These are phyloP conservation scores for Thecophora atra DNA, from an alignment of 2,888 invertebrate species.

Conservation along the genomic window DNA sequence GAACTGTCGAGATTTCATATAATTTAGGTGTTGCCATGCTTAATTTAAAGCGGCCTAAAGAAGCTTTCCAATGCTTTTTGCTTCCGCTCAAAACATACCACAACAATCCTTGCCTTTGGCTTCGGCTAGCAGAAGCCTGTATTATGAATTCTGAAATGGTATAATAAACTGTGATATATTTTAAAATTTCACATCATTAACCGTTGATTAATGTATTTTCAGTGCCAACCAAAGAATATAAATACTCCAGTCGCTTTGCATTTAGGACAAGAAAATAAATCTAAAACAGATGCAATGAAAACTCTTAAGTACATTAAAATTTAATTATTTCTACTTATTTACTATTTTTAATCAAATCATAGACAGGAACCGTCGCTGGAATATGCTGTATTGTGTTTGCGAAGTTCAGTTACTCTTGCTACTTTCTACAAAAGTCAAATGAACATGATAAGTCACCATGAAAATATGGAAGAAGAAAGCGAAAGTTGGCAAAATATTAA, in stretches of 20 bases:
- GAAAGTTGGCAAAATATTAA: conserved; percentile 63
- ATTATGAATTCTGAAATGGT: conserved; percentile 72
- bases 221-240: too few relatives aligned
- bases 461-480: conserved; percentile 40
- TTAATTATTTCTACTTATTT: conserved; percentile 2
- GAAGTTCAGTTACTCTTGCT: conserved; percentile 74
- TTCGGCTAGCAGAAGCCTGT: conserved; percentile 92
- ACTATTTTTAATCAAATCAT: conserved; percentile 65
- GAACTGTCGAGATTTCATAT: conserved; percentile 64
- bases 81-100: conserved; percentile 87
- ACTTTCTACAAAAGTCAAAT: conserved; percentile 53
- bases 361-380: conserved; percentile 78
- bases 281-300: neutral
- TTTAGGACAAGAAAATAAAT: too few relatives aligned
- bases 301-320: neutral
- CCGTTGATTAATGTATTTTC: too few relatives aligned
- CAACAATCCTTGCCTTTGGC: conserved; percentile 90
- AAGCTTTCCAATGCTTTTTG: conserved; percentile 91
- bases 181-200: too few relatives aligned
- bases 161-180: conserved; percentile 22
- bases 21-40: conserved; percentile 75
- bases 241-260: too few relatives aligned
- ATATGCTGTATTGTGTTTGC: conserved; percentile 87
- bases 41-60: conserved; percentile 80
- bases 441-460: neutral